Percentiles rank a stretch among this genome's conserved stretches.
These are phyloP conservation scores for Luehdorfia chinensis DNA, from an alignment of 1,140 invertebrate genomes.

Conservation along the genomic window DNA sequence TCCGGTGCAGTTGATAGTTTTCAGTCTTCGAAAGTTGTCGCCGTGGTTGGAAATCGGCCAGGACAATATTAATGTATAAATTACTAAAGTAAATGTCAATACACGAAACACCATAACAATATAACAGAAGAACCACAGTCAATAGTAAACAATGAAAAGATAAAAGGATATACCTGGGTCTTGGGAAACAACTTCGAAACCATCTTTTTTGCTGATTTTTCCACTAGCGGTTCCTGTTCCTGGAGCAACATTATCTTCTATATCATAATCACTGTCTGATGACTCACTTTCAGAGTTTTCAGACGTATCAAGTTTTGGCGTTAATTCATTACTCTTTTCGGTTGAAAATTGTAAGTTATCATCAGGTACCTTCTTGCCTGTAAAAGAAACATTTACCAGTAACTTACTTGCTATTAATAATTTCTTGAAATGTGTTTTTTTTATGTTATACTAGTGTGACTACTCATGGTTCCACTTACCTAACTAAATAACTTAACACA, in stretches of 20 bases:
- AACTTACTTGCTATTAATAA: background rate
- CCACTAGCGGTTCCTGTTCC: slow-evolving; percentile 41
- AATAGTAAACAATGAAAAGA: too few relatives aligned
- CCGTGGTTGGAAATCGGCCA: too few relatives aligned
- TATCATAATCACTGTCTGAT: slow-evolving; percentile 80
- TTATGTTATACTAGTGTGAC: too few relatives aligned
- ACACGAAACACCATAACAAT: too few relatives aligned
- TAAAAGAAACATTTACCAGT: slow-evolving; percentile 20
- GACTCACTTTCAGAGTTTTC: slow-evolving; percentile 68
- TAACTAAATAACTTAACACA: too few relatives aligned
- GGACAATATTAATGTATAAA: too few relatives aligned
- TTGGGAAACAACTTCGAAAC: slow-evolving; percentile 83
- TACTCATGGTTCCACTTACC: too few relatives aligned
- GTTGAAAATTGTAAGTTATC: slow-evolving; percentile 39
- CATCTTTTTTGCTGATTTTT: slow-evolving; percentile 74
- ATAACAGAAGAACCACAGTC: too few relatives aligned
- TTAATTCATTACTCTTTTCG: slow-evolving; percentile 37
- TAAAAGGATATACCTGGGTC: slow-evolving; percentile 66
- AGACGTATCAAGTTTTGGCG: slow-evolving; percentile 54
- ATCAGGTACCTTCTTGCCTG: slow-evolving; percentile 77
- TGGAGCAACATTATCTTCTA: slow-evolving; percentile 72
- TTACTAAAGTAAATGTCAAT: too few relatives aligned
- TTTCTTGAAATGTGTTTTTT: too few relatives aligned
- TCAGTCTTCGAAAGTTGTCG: too few relatives aligned
- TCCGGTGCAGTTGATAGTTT: too few relatives aligned